These are phyloP conservation scores for Stigmatopora argus DNA, from an alignment of 2,113 vertebrate species.

Conservation along the genomic window DNA sequence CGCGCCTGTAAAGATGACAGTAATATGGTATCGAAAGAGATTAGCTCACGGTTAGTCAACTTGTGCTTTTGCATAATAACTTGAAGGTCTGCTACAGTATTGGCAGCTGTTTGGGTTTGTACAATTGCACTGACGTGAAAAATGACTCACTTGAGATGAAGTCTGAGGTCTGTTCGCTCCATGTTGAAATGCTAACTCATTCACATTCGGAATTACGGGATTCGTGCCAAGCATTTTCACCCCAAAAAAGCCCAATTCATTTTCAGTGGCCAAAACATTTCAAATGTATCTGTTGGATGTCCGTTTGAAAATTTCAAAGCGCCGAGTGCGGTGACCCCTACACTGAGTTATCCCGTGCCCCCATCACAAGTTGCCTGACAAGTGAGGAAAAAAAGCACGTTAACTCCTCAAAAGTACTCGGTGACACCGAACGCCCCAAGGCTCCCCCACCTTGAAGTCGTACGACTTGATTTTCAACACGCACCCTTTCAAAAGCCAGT, in stretches of 20 bases:
- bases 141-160: slow-evolving; percentile 47
- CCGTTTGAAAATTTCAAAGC: slow-evolving; percentile 26
- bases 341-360: slow-evolving; percentile 40
- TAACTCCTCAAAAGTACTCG: slow-evolving; percentile 53
- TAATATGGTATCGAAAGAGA: slow-evolving; percentile 65
- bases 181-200: slow-evolving; percentile 46
- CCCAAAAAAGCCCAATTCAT: no score
- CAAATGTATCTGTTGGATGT: no score
- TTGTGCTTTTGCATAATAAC: slow-evolving; percentile 35
- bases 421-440: slow-evolving; percentile 55
- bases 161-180: slow-evolving; percentile 52
- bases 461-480: slow-evolving; percentile 54
- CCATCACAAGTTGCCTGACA: slow-evolving; percentile 45
- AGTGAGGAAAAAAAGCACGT: slow-evolving; percentile 55
- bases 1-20: slow-evolving; percentile 57
- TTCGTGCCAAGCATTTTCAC: no score
- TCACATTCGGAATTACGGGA: slow-evolving; percentile 15
- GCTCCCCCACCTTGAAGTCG: slow-evolving; percentile 45
- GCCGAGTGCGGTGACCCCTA: slow-evolving; percentile 34
- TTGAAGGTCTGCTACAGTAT: slow-evolving; percentile 10
- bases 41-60: slow-evolving; percentile 50
- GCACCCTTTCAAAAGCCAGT: slow-evolving; percentile 62
- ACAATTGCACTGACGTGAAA: slow-evolving; percentile 61
- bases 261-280: no score
- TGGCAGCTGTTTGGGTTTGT: slow-evolving; percentile 40